Evolutionary conservation across 2,888 invertebrate genomes (phyloP).

Genomic region (Leptinotarsa juncta): DNA sequence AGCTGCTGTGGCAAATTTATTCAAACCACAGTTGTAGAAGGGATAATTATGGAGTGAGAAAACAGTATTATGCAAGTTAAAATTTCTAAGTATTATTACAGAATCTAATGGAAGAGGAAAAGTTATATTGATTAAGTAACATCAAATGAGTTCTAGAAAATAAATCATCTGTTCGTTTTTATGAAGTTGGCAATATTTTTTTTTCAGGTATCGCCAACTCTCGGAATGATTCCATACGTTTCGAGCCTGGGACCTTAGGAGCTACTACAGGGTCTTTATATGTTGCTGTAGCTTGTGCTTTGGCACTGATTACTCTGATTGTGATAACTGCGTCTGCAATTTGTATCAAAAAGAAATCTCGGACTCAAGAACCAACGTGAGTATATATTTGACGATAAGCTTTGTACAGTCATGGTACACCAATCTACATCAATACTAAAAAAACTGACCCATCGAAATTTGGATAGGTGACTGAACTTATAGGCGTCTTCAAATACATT

Average conservation of each 20-base stretch:
- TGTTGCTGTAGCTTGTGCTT: slow-evolving; percentile 85
- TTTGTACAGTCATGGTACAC: neutral
- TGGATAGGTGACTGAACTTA: too few species aligned
- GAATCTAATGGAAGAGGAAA: too few species aligned
- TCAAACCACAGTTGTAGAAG: too few species aligned
- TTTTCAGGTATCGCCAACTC: slow-evolving; percentile 62
- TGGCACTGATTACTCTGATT: slow-evolving; percentile 76
- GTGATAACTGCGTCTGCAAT: slow-evolving; percentile 77
- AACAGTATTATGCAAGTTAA: too few species aligned
- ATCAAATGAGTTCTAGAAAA: too few species aligned
- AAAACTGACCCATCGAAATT: too few species aligned
- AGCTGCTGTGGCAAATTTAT: too few species aligned
- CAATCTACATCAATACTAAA: too few species aligned
- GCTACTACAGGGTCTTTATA: slow-evolving; percentile 78
- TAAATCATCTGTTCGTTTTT: slow-evolving; percentile 39
- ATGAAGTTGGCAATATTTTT: slow-evolving; percentile 37
- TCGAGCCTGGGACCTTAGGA: slow-evolving; percentile 76
- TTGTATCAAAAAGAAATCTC: slow-evolving; percentile 75
- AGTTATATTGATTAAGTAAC: too few species aligned
- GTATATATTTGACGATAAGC: slow-evolving; percentile 50
- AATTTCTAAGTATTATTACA: too few species aligned
- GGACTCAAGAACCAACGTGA: slow-evolving; percentile 78
- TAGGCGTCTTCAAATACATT: too few species aligned
- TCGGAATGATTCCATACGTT: slow-evolving; percentile 78
- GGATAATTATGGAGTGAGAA: too few species aligned